Evolutionary conservation across 2,113 vertebrate genomes (phyloP), one percentile per base, ranked within the genome.

Genomic region (Cochlearius cochlearius): DNA sequence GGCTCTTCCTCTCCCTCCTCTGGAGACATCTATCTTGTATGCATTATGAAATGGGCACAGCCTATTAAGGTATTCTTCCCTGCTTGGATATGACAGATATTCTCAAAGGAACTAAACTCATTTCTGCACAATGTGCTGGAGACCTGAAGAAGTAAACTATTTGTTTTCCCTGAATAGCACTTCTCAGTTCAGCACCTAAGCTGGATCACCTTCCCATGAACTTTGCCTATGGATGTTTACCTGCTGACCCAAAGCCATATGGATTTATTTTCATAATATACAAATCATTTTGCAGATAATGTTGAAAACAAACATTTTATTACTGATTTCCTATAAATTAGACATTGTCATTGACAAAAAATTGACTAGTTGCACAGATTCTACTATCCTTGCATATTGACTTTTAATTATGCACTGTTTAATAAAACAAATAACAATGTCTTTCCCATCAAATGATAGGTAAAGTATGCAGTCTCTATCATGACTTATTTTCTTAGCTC

Each of bases 21-120:
- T 77, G 80, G 73, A 93, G 96, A 78, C 89, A 71, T 60, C 85
- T 96, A 47, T 92, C 93, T 95, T 96, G 64, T 94, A 76, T 88
- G 96, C 89, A 90, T 96, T 97, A 72, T 94, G 82, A 95, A 97
- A 93, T 96, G 95, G 96, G 96, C 94, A 92, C 67, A 94, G 94
- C 83, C 88, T 97, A 59, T 97, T 98, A 97, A 96, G 91, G 94
- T 94, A 94, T 98, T 98, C 93, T 97, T 97, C 94, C 93, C 97
- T 98, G 92, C 97, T 98, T 97, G 90, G 92, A 52, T 98, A 94
- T 98, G 98, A 98, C 98, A 98, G 98, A 96, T 98, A 92, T 94
- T 98, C 98, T 98, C 98, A 72, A 83, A 98, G 98, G 98, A 98
- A 56, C 78, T 95, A 98, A 98, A 98, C 96, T 99, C 97, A 98